phyloP scores from a whole-genome alignment of 2,113 vertebrate genomes.

The Chaetops frenatus region DNA sequence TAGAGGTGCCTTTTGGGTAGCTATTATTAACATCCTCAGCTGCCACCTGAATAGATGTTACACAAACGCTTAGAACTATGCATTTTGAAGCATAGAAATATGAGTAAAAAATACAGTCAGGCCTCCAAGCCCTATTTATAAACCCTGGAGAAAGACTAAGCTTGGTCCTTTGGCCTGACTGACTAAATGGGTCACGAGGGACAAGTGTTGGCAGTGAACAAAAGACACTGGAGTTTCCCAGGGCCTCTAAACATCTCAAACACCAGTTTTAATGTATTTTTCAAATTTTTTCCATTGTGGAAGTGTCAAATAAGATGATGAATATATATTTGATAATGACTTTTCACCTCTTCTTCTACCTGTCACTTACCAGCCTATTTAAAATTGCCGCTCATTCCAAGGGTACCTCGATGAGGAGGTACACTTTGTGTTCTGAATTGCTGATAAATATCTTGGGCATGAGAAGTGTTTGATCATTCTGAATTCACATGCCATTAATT shows the following conservation, averaged over 20 bases:
- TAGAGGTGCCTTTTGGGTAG: neutral
- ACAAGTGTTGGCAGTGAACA: neutral
- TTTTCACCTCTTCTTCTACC: neutral
- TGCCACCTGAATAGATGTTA: neutral
- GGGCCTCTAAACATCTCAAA: neutral
- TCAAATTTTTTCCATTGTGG: neutral
- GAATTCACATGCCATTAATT: slow-evolving; percentile 33
- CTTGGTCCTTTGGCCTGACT: neutral
- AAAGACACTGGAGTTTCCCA: neutral
- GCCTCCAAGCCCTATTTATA: neutral
- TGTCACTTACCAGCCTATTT: neutral
- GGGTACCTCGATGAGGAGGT: neutral
- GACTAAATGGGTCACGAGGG: neutral
- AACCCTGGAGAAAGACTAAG: neutral
- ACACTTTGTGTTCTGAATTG: neutral
- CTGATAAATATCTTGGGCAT: slow-evolving; percentile 12
- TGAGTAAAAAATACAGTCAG: neutral
- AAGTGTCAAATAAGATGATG: neutral
- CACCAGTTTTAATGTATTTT: neutral
- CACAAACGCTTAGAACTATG: neutral
- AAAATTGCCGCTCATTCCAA: neutral
- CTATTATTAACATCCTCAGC: neutral
- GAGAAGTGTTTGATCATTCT: slow-evolving; percentile 5
- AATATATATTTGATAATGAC: neutral
- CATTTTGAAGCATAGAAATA: neutral